Evolutionary conservation across 2,888 invertebrate species (phyloP).

Genomic region (Myopa tessellatipennis): DNA sequence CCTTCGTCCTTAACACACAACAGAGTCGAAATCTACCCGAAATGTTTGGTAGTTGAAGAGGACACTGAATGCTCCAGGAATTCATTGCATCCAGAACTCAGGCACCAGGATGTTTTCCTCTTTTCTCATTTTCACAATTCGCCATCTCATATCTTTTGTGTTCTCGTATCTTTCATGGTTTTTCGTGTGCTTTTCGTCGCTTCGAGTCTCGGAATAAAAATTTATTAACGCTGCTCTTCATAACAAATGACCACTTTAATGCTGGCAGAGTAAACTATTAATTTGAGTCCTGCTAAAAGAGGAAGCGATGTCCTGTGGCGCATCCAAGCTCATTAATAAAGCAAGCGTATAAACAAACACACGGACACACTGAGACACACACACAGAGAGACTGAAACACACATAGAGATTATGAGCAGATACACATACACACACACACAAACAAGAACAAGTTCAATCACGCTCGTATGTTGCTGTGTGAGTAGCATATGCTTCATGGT

Average conservation of each 20-base stretch:
- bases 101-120: no score
- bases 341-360: not conserved
- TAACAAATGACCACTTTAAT: slow-evolving; percentile 35
- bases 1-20: no score
- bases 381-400: not conserved
- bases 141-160: no score
- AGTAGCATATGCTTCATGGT: no score
- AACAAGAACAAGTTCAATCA: not conserved
- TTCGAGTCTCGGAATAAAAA: slow-evolving; percentile 28
- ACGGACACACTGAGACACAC: not conserved
- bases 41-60: no score
- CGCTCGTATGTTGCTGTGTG: no score
- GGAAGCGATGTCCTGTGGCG: slow-evolving; percentile 32
- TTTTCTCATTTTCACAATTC: no score
- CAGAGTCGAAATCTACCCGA: no score
- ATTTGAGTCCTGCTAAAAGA: slow-evolving; percentile 30
- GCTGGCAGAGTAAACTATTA: slow-evolving; percentile 28
- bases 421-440: not conserved
- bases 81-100: no score
- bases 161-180: not conserved
- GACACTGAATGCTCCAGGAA: no score
- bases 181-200: not conserved
- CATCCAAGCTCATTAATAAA: slow-evolving; percentile 31
- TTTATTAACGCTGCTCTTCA: slow-evolving; percentile 34
- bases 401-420: not conserved